A percentile compares a stretch with the other conserved stretches of the same genome.
phyloP scores from a whole-genome alignment of 2,797 vertebrate genomes.

The Hoplostethus atlanticus region DNA sequence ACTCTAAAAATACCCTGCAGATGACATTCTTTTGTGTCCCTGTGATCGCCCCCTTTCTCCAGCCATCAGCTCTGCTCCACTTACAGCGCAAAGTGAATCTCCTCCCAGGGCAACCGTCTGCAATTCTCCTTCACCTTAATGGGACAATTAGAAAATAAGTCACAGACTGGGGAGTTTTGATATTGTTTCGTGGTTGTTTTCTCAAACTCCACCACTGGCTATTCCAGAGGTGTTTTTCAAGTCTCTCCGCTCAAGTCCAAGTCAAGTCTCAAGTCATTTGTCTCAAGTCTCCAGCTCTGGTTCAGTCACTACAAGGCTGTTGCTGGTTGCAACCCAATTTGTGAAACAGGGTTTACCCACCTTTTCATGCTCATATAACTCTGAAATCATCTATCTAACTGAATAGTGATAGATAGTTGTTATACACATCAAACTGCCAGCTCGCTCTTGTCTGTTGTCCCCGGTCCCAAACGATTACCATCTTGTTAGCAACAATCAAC shows the following conservation, averaged over 20 bases:
- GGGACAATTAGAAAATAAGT: conserved; percentile 30
- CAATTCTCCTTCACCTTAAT: conserved; percentile 23
- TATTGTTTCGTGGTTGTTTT: conserved; percentile 12
- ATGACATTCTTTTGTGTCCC: conserved; percentile 72
- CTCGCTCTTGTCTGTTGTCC: too few relatives aligned
- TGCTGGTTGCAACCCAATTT: conserved; percentile 4
- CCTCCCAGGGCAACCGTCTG: conserved; percentile 20
- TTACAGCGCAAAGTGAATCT: conserved; percentile 44
- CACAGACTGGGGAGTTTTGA: conserved; percentile 4
- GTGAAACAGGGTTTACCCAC: too few relatives aligned
- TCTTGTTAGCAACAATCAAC: too few relatives aligned
- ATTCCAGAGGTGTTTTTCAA: not conserved
- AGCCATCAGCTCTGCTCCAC: conserved; percentile 68
- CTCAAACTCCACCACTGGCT: not conserved
- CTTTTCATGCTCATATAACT: too few relatives aligned
- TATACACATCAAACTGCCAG: too few relatives aligned
- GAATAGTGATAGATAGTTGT: too few relatives aligned
- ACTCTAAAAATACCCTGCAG: conserved; percentile 69
- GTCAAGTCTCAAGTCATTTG: too few relatives aligned
- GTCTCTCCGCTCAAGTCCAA: too few relatives aligned
- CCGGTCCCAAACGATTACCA: too few relatives aligned
- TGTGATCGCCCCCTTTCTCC: conserved; percentile 59
- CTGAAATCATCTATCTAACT: too few relatives aligned
- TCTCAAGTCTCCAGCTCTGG: too few relatives aligned
- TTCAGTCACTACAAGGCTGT: not conserved